A percentile compares a stretch with the other conserved stretches of the same genome.
Evolutionary conservation across 2,797 vertebrate genomes (phyloP).

Genomic region (Characodon lateralis): DNA sequence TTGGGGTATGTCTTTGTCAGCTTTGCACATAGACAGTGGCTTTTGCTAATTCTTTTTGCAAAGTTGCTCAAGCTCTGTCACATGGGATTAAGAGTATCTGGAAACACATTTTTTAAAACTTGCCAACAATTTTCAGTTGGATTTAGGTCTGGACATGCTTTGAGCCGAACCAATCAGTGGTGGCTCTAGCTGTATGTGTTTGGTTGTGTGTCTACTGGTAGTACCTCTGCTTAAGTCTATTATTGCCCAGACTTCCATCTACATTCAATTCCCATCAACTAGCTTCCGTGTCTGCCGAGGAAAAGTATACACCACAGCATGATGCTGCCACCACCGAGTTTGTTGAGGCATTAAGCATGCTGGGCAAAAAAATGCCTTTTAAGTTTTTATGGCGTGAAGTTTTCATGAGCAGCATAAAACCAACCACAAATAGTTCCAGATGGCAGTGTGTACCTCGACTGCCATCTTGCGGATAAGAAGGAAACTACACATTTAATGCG

Average conservation of each 20-base stretch:
- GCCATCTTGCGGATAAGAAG: constrained; percentile 52
- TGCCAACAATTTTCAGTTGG: background rate
- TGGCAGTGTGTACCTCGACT: background rate
- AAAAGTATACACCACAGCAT: background rate
- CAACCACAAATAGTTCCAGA: background rate
- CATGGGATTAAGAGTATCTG: background rate
- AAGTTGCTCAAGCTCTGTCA: background rate
- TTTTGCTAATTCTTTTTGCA: background rate
- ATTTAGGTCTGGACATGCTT: too few species aligned
- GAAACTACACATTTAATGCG: background rate
- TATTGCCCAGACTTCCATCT: background rate
- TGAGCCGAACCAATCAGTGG: too few species aligned
- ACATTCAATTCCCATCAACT: background rate
- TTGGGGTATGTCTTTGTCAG: background rate
- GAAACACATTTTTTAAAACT: background rate
- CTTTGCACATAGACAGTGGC: background rate
- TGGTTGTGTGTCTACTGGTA: background rate
- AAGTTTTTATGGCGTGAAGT: background rate
- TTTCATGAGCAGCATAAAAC: background rate
- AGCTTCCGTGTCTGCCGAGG: background rate
- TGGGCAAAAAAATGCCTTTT: background rate
- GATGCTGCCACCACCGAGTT: background rate
- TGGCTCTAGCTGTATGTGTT: too few species aligned
- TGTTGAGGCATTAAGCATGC: background rate
- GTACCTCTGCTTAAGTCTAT: background rate